These are phyloP conservation scores for Phalera bucephala DNA, from an alignment of 2,888 invertebrate species.

Conservation along the genomic window DNA sequence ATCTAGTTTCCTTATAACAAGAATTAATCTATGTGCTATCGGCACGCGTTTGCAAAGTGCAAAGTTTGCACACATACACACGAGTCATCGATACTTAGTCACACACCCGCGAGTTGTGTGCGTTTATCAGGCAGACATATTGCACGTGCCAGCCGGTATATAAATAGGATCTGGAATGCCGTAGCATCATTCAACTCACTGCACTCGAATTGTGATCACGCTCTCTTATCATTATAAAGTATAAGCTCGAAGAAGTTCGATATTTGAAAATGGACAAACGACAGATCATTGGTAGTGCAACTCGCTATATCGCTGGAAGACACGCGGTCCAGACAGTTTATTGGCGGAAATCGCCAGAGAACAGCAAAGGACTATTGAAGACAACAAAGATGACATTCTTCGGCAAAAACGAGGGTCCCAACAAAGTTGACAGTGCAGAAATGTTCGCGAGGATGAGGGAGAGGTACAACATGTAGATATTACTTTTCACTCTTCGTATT, in stretches of 20 bases:
- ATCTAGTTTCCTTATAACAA: conserved; percentile 11
- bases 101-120: conserved; percentile 35
- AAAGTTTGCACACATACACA: conserved; percentile 53
- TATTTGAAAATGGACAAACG: conserved; percentile 69
- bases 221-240: conserved; percentile 4
- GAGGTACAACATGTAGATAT: conserved; percentile 65
- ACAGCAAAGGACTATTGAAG: conserved; percentile 76
- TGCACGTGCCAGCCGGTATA: conserved; percentile 54
- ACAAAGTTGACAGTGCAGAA: conserved; percentile 71
- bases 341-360: conserved; percentile 84
- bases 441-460: conserved; percentile 73
- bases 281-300: conserved; percentile 86
- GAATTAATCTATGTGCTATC: conserved; percentile 19
- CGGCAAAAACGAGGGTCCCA: conserved; percentile 74
- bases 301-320: conserved; percentile 88
- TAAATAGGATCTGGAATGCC: conserved; percentile 24
- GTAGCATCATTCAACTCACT: conserved; percentile 12
- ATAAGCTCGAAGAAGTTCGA: background rate
- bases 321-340: conserved; percentile 90
- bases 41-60: conserved; percentile 61
- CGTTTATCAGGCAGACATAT: conserved; percentile 48
- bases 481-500: conserved; percentile 16
- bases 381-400: conserved; percentile 83
- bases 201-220: conserved; percentile 12
- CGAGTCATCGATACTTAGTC: conserved; percentile 32